Percentiles rank a stretch among this genome's conserved stretches.
phyloP scores from a whole-genome alignment of 2,797 vertebrate species.

The Crypturellus tataupa region DNA sequence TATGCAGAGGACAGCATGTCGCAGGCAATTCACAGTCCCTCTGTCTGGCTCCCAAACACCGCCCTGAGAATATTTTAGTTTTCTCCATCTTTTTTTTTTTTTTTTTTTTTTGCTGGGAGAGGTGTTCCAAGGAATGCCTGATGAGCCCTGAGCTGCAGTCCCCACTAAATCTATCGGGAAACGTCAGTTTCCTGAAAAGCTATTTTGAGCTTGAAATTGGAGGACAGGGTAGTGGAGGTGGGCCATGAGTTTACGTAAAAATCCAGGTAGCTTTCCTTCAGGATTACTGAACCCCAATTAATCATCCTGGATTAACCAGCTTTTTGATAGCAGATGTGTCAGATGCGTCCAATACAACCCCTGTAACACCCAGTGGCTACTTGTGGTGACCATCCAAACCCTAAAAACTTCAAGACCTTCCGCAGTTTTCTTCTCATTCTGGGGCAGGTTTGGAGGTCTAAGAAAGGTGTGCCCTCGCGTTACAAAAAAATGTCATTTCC shows the following conservation, averaged over 20 bases:
- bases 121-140: background rate
- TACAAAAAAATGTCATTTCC: background rate
- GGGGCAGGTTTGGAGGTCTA: background rate
- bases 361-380: background rate
- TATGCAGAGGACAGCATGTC: background rate
- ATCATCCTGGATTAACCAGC: background rate
- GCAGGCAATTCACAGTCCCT: background rate
- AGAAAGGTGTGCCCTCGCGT: background rate
- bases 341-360: no score
- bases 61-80: background rate
- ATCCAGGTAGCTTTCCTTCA: background rate
- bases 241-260: background rate
- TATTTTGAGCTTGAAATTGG: background rate
- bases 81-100: no score
- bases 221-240: background rate
- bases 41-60: background rate
- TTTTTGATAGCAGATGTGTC: background rate
- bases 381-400: background rate
- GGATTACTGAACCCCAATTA: background rate
- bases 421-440: background rate
- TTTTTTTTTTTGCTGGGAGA: background rate
- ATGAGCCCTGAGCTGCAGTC: rapidly evolving
- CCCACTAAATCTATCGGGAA: background rate
- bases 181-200: background rate
- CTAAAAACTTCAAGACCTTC: background rate